Base-by-base conservation (phyloP, 2,797 vertebrate species). In the Melanotaenia parkinsoni region DNA sequence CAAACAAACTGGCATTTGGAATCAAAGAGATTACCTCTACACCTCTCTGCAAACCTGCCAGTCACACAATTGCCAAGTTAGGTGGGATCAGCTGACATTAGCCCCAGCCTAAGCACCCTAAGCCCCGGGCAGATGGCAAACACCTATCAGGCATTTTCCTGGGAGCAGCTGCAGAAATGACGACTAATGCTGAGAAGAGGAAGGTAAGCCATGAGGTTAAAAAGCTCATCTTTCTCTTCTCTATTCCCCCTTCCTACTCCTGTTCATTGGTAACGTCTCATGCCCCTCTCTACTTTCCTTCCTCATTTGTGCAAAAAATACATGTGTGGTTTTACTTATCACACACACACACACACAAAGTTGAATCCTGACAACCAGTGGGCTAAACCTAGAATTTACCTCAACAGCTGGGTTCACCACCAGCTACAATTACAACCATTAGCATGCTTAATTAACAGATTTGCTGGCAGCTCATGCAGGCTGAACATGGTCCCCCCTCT, bases 371-470 rank as follows among this genome's bases (percentile, higher is more conserved):
- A 90, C 91, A 93, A 86, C 77, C 77, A 82, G 86, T 85, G 76
- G 70, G 85, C 88, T 88, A 89, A 92, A 93, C 90, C 93, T 91
- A 92, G 89, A 85, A 92, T 94, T 94, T 94, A 93, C 91, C 91
- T 92, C 91, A 93, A 82, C 93, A 94, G 93, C 93, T 94, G 94
- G 90, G 91, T 90, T 91, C 89, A 88, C 91, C 91, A 94, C 88
- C 88, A 92, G 89, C 88, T 78, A 92, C 92, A 94, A 95, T 95
- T 87, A 91, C 91, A 89, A 88, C 40, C 86, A 89, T 91, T 66
- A 90, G 90, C 91, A 92, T 88, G 92, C 88, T 93, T 94, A 95
- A 95, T 95, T 94, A 95, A 93, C 93, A 92, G 93, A 94, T 93
- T 92, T 76, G 60, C 90, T 93, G 94, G 92, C 93, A 94, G 90